These are phyloP conservation scores for Nomada ferruginata DNA, from an alignment of 2,888 invertebrate genomes.

Conservation along the genomic window DNA sequence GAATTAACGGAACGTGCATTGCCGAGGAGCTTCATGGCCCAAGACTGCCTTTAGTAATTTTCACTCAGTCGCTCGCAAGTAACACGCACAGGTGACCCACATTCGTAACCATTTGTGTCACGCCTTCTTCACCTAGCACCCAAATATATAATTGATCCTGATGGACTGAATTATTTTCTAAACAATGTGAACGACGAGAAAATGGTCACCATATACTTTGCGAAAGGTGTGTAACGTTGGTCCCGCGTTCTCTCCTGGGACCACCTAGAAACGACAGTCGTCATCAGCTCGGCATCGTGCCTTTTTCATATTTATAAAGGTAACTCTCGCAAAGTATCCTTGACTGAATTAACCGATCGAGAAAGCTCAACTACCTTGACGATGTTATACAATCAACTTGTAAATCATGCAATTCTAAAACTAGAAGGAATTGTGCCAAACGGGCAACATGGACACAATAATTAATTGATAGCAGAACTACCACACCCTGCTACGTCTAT, in stretches of 20 bases:
- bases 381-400: background rate
- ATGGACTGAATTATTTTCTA: background rate
- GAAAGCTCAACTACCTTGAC: constrained; percentile 74
- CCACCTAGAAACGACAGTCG: constrained; percentile 9
- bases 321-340: constrained; percentile 73
- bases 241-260: background rate
- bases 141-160: background rate
- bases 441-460: background rate
- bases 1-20: background rate
- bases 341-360: constrained; percentile 74
- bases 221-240: background rate
- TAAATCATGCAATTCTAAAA: background rate
- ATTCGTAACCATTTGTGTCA: constrained; percentile 12
- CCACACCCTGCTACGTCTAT: constrained; percentile 22
- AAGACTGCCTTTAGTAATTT: background rate
- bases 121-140: background rate
- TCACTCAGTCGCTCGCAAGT: background rate
- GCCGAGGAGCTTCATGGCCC: background rate
- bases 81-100: background rate
- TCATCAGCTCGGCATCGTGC: background rate
- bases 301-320: constrained; percentile 72
- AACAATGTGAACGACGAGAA: background rate
- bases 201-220: background rate
- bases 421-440: background rate
- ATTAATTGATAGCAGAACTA: constrained; percentile 4